phyloP scores from a whole-genome alignment of 92 coral and sea anemone species.

The Epizoanthus illoricatus region DNA sequence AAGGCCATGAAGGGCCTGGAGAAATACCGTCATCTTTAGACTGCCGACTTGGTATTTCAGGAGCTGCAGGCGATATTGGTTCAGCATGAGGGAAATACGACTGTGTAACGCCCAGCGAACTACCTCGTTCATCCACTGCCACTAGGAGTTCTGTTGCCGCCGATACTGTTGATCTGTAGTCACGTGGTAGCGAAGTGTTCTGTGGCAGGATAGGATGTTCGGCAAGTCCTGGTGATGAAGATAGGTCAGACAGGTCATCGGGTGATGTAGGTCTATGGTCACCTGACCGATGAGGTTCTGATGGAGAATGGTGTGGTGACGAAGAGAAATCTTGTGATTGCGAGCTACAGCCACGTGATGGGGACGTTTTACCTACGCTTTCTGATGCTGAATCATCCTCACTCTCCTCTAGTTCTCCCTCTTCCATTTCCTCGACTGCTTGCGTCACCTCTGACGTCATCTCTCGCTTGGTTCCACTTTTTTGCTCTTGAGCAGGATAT shows the following conservation, averaged over 20 bases:
- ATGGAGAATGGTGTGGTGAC: background rate
- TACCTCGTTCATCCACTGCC: background rate
- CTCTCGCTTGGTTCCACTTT: background rate
- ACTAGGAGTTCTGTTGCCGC: slow-evolving; percentile 6
- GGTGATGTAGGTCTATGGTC: slow-evolving; percentile 12
- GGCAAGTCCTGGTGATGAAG: background rate
- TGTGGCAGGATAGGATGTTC: too few relatives aligned
- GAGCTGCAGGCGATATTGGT: slow-evolving; percentile 98
- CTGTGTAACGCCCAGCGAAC: slow-evolving; percentile 34
- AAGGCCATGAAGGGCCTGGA: slow-evolving; percentile 74
- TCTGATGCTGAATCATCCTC: slow-evolving; percentile 25
- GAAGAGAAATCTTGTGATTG: background rate
- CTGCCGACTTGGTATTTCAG: slow-evolving; percentile 70
- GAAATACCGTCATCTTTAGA: slow-evolving; percentile 73
- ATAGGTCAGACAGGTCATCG: background rate
- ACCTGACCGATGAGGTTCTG: background rate
- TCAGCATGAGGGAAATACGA: slow-evolving; percentile 68
- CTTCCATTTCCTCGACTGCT: slow-evolving; percentile 37
- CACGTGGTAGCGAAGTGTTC: background rate
- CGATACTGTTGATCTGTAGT: slow-evolving; percentile 1
- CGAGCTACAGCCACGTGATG: background rate
- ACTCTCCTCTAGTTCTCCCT: slow-evolving; percentile 31
- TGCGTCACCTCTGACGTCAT: slow-evolving; percentile 2
- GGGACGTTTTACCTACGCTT: background rate
- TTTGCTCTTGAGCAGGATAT: slow-evolving; percentile 6